A percentile compares a stretch with the other conserved stretches of the same genome.
Conservation (phyloP, 2,113 vertebrate species). For the Arenaria interpres region DNA sequence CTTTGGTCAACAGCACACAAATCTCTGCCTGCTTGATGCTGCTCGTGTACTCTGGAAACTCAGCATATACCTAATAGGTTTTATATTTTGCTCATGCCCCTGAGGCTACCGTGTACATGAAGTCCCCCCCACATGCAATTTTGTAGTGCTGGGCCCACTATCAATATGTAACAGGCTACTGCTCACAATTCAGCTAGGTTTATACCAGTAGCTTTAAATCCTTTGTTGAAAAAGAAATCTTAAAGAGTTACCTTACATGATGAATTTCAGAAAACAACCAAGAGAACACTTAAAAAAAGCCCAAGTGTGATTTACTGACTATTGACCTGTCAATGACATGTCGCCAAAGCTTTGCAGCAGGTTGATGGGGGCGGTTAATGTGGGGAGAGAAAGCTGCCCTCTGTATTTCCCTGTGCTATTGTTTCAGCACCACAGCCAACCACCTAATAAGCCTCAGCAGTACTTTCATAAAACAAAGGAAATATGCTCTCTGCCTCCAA, state of each 20-base stretch:
- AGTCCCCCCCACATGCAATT: not conserved
- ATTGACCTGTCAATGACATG: not conserved
- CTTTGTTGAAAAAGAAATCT: not conserved
- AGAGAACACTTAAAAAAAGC: not conserved
- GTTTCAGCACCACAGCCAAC: not conserved
- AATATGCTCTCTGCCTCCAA: not conserved
- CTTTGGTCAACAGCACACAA: not conserved
- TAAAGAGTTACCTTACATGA: not conserved
- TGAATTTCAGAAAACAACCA: not conserved
- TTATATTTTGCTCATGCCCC: not conserved
- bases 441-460: not conserved
- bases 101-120: not conserved
- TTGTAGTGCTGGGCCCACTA: not conserved
- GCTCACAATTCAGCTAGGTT: not conserved
- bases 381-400: not conserved
- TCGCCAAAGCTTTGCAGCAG: not conserved
- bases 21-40: not conserved
- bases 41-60: not conserved
- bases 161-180: not conserved
- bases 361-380: not conserved
- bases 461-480: conserved; percentile 20
- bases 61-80: not conserved
- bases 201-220: not conserved
- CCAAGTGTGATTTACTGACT: not conserved
- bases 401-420: not conserved